Evolutionary conservation across 2,113 vertebrate genomes (phyloP), one percentile per base, ranked within the genome.

Genomic region (Leptosomus discolor): DNA sequence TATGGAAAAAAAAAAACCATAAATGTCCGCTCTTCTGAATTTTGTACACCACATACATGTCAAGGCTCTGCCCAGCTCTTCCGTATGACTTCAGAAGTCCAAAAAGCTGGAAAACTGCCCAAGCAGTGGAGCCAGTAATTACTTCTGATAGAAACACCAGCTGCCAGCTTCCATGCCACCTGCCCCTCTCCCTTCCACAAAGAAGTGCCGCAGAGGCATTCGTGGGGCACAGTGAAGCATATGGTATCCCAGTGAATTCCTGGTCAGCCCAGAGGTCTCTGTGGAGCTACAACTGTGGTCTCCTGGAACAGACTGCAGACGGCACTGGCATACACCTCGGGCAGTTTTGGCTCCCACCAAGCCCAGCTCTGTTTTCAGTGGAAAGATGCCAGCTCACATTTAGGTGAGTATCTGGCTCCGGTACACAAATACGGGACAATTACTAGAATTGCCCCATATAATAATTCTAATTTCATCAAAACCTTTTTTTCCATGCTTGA

Each of bases 121-220:
- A 92, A 82, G 53, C 11, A 3, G 39, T 41, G 80, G 51, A 89
- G 57, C 81, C 77, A 90, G 36, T 84, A 91, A 95, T 87, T 91
- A 76, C 88, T 92, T 92, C 64, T 94, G 86, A 92, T 50, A 79
- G 91, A 77, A 94, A 86, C 71, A 84, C 85, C 96, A 96, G 85
- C 80, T 94, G 96, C 83, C 91, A 87, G 58, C 82, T 77, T 71
- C 76, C 48, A 91, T 23, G 56, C 64, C 95, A 95, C 91, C 94
- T 95, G 94, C 88, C 80, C 61, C 43, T 70, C 75, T 74, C 71
- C 43, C 56, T 77, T 89, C 51, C 64, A 93, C 76, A 94, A 88
- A 95, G 88, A 54, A 94, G 68, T 16, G 73, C 73, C 8, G 0
- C 76, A 57, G 91, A 95, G 37, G 77, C 74, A 94, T 90, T 94